Conservation (phyloP, 2,113 vertebrate species). For the Conger conger region DNA sequence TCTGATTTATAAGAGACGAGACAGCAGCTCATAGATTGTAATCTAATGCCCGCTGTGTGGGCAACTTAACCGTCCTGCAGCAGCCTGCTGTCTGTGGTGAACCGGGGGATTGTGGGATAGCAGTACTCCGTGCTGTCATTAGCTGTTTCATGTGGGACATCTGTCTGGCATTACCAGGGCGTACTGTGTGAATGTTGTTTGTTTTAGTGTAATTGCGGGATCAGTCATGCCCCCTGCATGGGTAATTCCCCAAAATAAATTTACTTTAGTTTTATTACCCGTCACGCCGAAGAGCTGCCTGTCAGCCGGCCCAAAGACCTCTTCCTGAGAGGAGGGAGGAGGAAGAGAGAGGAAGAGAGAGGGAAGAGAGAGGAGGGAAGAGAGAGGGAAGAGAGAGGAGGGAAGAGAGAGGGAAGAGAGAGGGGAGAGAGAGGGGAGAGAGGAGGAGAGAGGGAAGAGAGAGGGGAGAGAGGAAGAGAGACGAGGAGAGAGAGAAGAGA, state of each 20-base stretch:
- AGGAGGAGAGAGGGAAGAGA: too few relatives aligned
- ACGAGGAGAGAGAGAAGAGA: too few relatives aligned
- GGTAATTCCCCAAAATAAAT: constrained; percentile 33
- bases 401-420: too few relatives aligned
- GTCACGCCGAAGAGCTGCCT: not conserved
- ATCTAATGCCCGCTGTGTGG: not conserved
- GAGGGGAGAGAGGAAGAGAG: too few relatives aligned
- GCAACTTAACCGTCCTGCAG: not conserved
- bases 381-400: too few relatives aligned
- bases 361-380: too few relatives aligned
- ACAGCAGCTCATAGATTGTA: not conserved
- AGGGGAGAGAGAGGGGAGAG: too few relatives aligned
- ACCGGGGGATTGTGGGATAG: constrained; percentile 16
- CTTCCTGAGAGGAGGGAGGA: not conserved
- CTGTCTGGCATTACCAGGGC: constrained; percentile 28
- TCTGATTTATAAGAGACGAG: not conserved
- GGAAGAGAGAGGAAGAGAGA: too few relatives aligned
- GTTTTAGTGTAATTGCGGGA: constrained; percentile 23
- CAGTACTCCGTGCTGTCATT: constrained; percentile 13
- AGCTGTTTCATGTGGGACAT: constrained; percentile 10
- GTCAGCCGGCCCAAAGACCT: constrained; percentile 4
- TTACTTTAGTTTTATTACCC: constrained; percentile 6
- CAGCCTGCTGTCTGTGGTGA: not conserved
- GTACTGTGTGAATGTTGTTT: constrained; percentile 33
- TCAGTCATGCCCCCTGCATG: constrained; percentile 18